A percentile compares a stretch with the other conserved stretches of the same genome.
Conservation (phyloP, 2,888 invertebrate species). For the Eupithecia tripunctaria region DNA sequence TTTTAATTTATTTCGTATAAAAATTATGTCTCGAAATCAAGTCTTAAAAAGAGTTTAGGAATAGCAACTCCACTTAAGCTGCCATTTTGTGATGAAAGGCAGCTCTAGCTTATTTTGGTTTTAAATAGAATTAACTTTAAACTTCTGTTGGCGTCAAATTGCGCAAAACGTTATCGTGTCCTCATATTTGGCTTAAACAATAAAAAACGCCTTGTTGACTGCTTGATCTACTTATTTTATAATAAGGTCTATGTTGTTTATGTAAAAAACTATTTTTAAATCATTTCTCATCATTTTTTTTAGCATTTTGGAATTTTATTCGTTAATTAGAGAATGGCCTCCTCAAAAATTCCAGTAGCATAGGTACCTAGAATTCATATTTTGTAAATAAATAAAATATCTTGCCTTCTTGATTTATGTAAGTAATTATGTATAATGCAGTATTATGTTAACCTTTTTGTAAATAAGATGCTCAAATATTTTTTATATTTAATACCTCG, state of each 20-base stretch:
- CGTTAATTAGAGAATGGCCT: not conserved
- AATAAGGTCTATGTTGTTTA: not conserved
- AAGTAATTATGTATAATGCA: constrained; percentile 29
- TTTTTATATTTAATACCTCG: not conserved
- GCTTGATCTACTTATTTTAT: constrained; percentile 50
- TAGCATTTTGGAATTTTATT: not conserved
- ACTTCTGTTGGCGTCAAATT: not conserved
- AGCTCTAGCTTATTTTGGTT: not conserved
- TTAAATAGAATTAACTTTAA: not conserved
- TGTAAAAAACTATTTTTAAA: not conserved
- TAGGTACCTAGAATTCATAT: not conserved
- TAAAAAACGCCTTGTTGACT: constrained; percentile 67
- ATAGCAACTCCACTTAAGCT: constrained; percentile 15
- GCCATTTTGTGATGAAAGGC: constrained; percentile 26
- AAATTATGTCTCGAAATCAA: not conserved
- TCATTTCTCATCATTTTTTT: not conserved
- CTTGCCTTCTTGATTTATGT: constrained; percentile 38
- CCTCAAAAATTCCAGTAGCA: not conserved
- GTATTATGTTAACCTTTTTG: constrained; percentile 38
- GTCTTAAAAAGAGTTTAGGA: not conserved
- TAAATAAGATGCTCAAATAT: constrained; percentile 36
- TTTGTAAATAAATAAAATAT: constrained; percentile 37
- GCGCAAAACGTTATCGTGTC: constrained; percentile 17
- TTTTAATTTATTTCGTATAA: not conserved
- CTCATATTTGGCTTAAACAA: constrained; percentile 55